Base-by-base conservation (phyloP, 2,797 vertebrate species). In the Ciconia nigra region DNA sequence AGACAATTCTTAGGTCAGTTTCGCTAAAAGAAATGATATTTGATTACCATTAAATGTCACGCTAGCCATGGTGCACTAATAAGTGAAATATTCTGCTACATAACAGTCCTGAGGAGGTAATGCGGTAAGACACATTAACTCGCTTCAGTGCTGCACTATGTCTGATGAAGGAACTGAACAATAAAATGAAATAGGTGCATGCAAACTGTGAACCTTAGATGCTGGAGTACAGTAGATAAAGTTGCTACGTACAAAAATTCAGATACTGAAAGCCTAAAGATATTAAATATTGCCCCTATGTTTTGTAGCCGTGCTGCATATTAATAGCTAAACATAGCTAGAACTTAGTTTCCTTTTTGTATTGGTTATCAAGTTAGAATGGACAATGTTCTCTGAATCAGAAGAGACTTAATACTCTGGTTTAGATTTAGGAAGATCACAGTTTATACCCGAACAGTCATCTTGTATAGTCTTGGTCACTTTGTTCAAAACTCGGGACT, bases 41-140 rank as follows among this genome's bases (percentile, higher is more conserved):
- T 92, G 66, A 87, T 96, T 90, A 11, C 76, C 20, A 81, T 89
- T 73, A 95, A 95, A 94, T 96, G 77, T 73, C 79, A 90, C 9
- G 22, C 66, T 93, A 76, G 62, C 87, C 47, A 17, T 8, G n/a
- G 26, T 63, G 37, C 72, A 47, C 46, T 73, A 81, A 57, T 55
- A 52, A 13, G 46, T 82, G 87, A 96, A 94, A 89, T 95, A 84
- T 33, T 96, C 76, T 77, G 51, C 76, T 90, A 2, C 14, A 6
- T 57, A 39, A 69, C 22, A 14, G 8, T 84, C 25, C 57, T 46
- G 65, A 86, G 74, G 87, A 94, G 62, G 46, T 49, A 29, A 90
- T 65, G 74, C 3, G 10, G 51, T 49, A 72, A 59, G 52, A 47
- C 15, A 89, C 88, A 74, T 86, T 61, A 80, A 65, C 58, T 42